phyloP scores from a whole-genome alignment of 2,888 invertebrate genomes.

The Muscina levida region DNA sequence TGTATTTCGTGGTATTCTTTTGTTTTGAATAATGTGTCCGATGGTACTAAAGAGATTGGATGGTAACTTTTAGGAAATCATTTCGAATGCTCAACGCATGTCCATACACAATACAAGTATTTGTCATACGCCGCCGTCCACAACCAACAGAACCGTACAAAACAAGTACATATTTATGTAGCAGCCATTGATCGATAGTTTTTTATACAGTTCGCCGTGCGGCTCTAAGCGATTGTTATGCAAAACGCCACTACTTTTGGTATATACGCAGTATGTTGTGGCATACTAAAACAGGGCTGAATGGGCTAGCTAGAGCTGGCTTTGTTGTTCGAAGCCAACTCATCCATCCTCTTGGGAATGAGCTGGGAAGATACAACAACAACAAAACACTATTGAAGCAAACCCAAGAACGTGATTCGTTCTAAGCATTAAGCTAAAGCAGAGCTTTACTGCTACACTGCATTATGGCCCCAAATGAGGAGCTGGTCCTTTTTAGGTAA shows the following conservation, averaged over 20 bases:
- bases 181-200: constrained; percentile 5
- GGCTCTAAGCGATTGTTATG: constrained; percentile 46
- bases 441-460: not conserved
- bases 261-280: constrained; percentile 33
- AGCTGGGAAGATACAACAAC: too few species aligned
- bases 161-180: constrained; percentile 23
- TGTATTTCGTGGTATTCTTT: too few species aligned
- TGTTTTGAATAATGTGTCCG: too few species aligned
- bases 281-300: constrained; percentile 48
- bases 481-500: constrained; percentile 36
- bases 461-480: not conserved
- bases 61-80: constrained; percentile 48
- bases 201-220: not conserved
- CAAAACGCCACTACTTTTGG: constrained; percentile 41
- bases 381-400: too few species aligned
- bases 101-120: too few species aligned
- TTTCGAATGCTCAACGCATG: constrained; percentile 52
- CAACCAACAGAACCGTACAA: too few species aligned
- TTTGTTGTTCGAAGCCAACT: constrained; percentile 39
- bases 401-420: too few species aligned
- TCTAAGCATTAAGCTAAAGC: not conserved
- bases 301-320: too few species aligned
- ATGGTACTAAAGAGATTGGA: too few species aligned
- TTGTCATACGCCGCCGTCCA: too few species aligned
- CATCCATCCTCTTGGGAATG: too few species aligned